Evolutionary conservation across 1,140 invertebrate genomes (phyloP), one percentile per base, ranked within the genome.

Genomic region (Ceratina japonica): DNA sequence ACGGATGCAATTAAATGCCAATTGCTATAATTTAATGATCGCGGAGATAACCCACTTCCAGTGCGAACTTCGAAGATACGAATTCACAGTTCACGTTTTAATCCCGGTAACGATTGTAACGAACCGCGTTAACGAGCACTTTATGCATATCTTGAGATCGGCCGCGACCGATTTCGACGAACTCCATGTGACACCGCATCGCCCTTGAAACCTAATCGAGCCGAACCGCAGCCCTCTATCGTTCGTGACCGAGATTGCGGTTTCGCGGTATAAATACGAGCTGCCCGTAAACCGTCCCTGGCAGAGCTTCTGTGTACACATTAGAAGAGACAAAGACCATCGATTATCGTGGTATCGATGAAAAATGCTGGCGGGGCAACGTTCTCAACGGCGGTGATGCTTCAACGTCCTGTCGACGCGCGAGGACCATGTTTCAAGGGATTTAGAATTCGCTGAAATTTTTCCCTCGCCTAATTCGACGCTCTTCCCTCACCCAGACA

Each of bases 201-300:
- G 73, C 0, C 74, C 73, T 76, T 80, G 79, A 80, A 80, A 80
- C 7, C 65, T 70, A 80, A 70, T 80, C 63, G 79, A 70, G 58
- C 58, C 58, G 24, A 69, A 64, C 74, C 79, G 31, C 79, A 62
- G 69, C 18, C 64, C 58, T 80, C 54, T 76, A 49, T 54, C 59
- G 59, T 58, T 54, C 59, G 59, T 58, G 59, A 76, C 79, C 79
- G 74, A 80, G 65, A 76, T 76, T 64, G 79, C 73, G 79, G 73
- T 76, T 76, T 49, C 58, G 65, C 65, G 74, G 74, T 59, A 24
- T 80, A 73, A 72, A 62, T 49, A 62, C 49, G 51, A 44, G 13
- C 51, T 1, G 58, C 1, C 16, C 7, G 20, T 8, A 72, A 22
- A 27, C 51, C 22, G 16, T 64, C 27, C 59, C 22, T 13, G 49